Percentiles rank a stretch among this genome's conserved stretches.
These are phyloP conservation scores for Andrena bicolor DNA, from an alignment of 2,888 invertebrate species.

Conservation along the genomic window DNA sequence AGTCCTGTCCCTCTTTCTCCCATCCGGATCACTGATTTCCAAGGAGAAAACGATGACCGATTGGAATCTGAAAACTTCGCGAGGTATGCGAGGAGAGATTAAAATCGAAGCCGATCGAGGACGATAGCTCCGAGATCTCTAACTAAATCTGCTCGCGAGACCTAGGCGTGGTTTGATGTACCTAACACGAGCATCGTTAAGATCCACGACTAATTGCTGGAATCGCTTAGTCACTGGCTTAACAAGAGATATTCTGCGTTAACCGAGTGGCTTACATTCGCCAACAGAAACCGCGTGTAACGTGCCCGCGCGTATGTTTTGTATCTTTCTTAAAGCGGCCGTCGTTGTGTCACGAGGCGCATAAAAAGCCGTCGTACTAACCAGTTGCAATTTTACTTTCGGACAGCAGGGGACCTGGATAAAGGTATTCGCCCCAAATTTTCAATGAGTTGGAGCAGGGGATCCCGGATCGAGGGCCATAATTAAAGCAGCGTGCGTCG, in stretches of 20 bases:
- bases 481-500: conserved; percentile 67
- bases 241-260: conserved; percentile 62
- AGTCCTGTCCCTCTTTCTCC: not conserved
- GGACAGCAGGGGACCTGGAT: not conserved
- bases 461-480: conserved; percentile 53
- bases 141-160: conserved; percentile 15
- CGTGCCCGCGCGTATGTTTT: conserved; percentile 11
- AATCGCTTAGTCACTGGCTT: conserved; percentile 58
- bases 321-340: not conserved
- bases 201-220: conserved; percentile 64
- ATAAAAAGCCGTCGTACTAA: no score
- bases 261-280: conserved; percentile 59
- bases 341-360: not conserved
- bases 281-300: conserved; percentile 35
- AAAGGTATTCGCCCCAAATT: conserved; percentile 45
- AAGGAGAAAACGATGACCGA: conserved; percentile 26
- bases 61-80: conserved; percentile 15
- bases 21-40: not conserved
- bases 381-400: conserved; percentile 46
- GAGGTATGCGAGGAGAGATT: conserved; percentile 21
- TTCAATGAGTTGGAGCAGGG: conserved; percentile 68
- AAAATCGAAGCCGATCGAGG: conserved; percentile 50
- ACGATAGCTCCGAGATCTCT: conserved; percentile 30
- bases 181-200: conserved; percentile 51
- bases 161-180: conserved; percentile 58